These are phyloP conservation scores for Macrosteles quadrilineatus DNA, from an alignment of 1,140 invertebrate species.

Conservation along the genomic window DNA sequence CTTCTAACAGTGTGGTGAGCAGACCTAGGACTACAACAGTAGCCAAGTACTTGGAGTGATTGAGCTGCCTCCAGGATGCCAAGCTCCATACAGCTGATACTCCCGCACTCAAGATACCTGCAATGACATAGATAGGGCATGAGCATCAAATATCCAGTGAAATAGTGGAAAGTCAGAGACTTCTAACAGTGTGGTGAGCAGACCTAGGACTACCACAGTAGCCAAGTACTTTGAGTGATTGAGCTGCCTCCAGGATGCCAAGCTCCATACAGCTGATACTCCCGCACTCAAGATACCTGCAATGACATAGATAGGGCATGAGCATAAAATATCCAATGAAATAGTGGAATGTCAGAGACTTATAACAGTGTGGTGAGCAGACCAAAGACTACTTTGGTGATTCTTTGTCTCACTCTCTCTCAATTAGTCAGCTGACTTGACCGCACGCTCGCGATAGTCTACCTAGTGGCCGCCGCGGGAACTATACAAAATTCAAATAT, in stretches of 20 bases:
- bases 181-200: constrained; percentile 76
- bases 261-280: constrained; percentile 72
- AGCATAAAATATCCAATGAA: no score
- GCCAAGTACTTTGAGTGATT: constrained; percentile 73
- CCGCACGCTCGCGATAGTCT: no score
- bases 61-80: constrained; percentile 58
- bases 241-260: constrained; percentile 58
- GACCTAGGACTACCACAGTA: constrained; percentile 66
- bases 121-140: constrained; percentile 72
- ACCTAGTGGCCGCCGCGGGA: no score
- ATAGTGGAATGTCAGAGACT: no score
- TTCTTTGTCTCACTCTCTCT: no score
- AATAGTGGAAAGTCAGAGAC: constrained; percentile 92
- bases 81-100: constrained; percentile 73
- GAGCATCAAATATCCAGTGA: constrained; percentile 85
- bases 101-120: constrained; percentile 59
- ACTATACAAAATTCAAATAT: no score
- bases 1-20: constrained; percentile 74
- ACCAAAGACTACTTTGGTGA: no score
- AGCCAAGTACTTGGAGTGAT: constrained; percentile 72
- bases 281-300: constrained; percentile 60
- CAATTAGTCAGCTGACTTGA: no score
- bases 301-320: constrained; percentile 36
- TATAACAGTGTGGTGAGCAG: no score
- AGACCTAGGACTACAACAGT: constrained; percentile 68